These are phyloP conservation scores for Diadophis punctatus DNA, from an alignment of 2,113 vertebrate genomes.

Conservation along the genomic window DNA sequence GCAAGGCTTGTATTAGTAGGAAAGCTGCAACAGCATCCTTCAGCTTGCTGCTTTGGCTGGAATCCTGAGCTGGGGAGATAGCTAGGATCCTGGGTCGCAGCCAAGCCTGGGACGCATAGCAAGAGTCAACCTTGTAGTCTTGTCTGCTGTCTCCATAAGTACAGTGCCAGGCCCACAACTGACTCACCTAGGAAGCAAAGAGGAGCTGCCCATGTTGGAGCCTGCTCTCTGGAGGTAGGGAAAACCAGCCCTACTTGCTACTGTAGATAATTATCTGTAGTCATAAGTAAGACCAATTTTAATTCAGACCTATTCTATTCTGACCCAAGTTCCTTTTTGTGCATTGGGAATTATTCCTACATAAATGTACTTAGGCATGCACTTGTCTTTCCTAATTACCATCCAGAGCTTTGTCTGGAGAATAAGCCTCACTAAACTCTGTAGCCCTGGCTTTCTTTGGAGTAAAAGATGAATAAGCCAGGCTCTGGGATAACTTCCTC, in stretches of 20 bases:
- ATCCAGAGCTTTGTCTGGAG: neutral
- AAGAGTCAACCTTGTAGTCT: neutral
- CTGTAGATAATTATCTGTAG: too few relatives aligned
- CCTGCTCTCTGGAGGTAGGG: neutral
- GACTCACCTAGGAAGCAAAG: neutral
- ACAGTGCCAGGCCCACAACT: neutral
- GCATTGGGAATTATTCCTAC: neutral
- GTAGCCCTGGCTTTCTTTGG: neutral
- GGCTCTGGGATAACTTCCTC: neutral
- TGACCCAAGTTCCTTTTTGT: neutral
- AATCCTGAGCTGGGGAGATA: neutral
- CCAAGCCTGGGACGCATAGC: neutral
- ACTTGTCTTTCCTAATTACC: neutral
- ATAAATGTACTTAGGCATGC: neutral
- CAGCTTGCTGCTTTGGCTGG: neutral
- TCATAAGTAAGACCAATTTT: neutral
- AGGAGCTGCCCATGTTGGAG: neutral
- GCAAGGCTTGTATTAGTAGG: neutral
- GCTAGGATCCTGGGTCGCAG: neutral
- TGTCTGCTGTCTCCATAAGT: neutral
- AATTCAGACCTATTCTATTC: neutral
- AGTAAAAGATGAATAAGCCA: neutral
- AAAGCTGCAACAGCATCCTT: conserved; percentile 29
- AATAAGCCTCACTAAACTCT: neutral
- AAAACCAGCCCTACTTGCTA: neutral